phyloP scores from a whole-genome alignment of 2,888 invertebrate species.

The Epirrita christyi region DNA sequence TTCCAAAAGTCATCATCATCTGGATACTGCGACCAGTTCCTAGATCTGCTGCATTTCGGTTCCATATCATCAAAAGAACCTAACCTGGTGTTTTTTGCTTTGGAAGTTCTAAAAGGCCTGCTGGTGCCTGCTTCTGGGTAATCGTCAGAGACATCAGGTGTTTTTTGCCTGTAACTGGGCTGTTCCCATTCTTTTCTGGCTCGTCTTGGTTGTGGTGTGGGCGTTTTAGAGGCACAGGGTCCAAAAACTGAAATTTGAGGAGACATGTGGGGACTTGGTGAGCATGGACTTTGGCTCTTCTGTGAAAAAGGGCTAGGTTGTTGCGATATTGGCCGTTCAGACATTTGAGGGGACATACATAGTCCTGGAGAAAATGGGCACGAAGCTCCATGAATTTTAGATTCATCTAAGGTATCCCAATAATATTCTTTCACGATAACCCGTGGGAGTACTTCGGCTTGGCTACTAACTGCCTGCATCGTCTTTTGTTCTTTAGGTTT shows the following conservation, averaged over 20 bases:
- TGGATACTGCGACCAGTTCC: slow-evolving; percentile 9
- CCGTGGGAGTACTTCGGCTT: slow-evolving; percentile 42
- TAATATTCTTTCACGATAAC: slow-evolving; percentile 55
- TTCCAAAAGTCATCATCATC: slow-evolving; percentile 11
- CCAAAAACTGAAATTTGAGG: not conserved
- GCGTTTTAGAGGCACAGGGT: not conserved
- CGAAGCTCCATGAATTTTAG: not conserved
- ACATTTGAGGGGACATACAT: not conserved
- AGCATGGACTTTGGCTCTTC: slow-evolving; percentile 1
- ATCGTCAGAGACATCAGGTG: slow-evolving; percentile 14
- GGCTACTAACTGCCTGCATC: slow-evolving; percentile 27
- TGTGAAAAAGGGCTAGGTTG: not conserved
- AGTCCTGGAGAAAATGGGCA: not conserved
- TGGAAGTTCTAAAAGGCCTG: slow-evolving; percentile 5
- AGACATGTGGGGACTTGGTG: not conserved
- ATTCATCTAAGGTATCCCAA: slow-evolving; percentile 47
- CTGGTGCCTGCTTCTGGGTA: slow-evolving; percentile 9
- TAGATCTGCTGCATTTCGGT: slow-evolving; percentile 8
- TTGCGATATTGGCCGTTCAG: not conserved
- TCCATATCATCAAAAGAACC: slow-evolving; percentile 25
- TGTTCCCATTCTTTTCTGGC: slow-evolving; percentile 15
- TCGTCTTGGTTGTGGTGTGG: slow-evolving; percentile 9
- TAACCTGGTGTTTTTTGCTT: slow-evolving; percentile 18
- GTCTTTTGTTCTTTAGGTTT: slow-evolving; percentile 8
- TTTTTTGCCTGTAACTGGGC: slow-evolving; percentile 5